Base-by-base conservation (phyloP, 2,113 vertebrate genomes). In the Sciurus niger region DNA sequence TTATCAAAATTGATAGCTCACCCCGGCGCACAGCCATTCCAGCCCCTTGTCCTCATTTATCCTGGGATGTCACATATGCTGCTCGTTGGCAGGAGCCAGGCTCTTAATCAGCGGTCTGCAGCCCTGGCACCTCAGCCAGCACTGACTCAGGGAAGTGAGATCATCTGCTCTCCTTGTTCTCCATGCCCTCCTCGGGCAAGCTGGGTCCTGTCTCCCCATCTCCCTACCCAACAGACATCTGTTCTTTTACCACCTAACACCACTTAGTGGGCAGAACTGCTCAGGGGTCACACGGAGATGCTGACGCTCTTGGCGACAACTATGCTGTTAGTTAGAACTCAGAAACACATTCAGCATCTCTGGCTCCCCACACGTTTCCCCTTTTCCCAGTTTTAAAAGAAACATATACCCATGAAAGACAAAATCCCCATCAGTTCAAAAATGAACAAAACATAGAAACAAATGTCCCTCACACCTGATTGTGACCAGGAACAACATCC, bases 1-100 rank as follows among this genome's bases (percentile, higher is more conserved):
- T 85, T 79, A 95, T 68, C 48, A 25, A n/a, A 92, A 84, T 4
- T 13, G 93, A 94, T n/a, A 79, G 90, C 84, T 92, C 43, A 4
- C 34, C 20, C 73, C 20, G 1, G 90, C 5, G 17, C 17, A 1
- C 0, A 16, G 77, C 72, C 82, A 63, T 16, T 22, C 80, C 43
- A 4, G 79, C 2, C 67, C 48, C 82, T 9, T 1, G 30, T 79
- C 43, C 77, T 80, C 89, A 79, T 95, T 78, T 37, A 43, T 77
- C 63, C 77, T 12, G 9, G 65, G 76, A 43, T 0, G 0, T 48
- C 34, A n/a, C 90, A 55, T 2, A 37, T 0, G 6, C 76, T 55
- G 65, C 90, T 22, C 0, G 43, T 2, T 34, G 92, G 83, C 58
- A 72, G 58, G 12, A 72, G 55, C 48, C 0, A 0, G n/a, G 65